phyloP scores from a whole-genome alignment of 2,888 invertebrate species.

The Nomada fabriciana region DNA sequence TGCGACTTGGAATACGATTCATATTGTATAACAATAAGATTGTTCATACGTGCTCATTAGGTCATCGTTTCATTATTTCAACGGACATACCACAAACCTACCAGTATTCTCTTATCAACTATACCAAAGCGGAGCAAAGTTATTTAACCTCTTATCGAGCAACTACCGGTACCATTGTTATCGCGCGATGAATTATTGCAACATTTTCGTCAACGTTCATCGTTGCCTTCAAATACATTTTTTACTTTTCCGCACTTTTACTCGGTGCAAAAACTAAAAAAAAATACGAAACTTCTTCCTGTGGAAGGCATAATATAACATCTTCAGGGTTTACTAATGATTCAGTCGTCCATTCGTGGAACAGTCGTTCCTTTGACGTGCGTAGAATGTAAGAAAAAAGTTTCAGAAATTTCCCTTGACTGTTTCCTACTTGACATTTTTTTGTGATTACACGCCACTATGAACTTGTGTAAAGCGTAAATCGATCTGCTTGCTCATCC shows the following conservation, averaged over 20 bases:
- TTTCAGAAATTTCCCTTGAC: slow-evolving; percentile 1
- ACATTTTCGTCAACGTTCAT: slow-evolving; percentile 15
- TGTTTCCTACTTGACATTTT: slow-evolving; percentile 47
- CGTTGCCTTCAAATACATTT: background rate
- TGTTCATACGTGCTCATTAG: slow-evolving; percentile 35
- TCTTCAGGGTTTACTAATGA: too few relatives aligned
- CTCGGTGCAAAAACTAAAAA: background rate
- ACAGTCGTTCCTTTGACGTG: background rate
- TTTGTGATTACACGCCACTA: slow-evolving; percentile 51
- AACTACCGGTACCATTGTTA: slow-evolving; percentile 53
- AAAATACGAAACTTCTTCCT: background rate
- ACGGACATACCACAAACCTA: slow-evolving; percentile 14
- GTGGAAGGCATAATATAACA: background rate
- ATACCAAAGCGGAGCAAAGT: slow-evolving; percentile 65
- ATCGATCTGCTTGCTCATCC: slow-evolving; percentile 60
- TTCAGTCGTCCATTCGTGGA: background rate
- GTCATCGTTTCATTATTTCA: slow-evolving; percentile 41
- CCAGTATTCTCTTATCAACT: slow-evolving; percentile 38
- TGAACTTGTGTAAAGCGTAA: slow-evolving; percentile 54
- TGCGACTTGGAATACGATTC: slow-evolving; percentile 2
- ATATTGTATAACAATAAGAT: slow-evolving; percentile 35
- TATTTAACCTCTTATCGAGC: slow-evolving; percentile 71
- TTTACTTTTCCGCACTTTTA: background rate
- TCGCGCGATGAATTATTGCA: slow-evolving; percentile 25
- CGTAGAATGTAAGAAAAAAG: background rate